A percentile compares a stretch with the other conserved stretches of the same genome.
These are phyloP conservation scores for Hemichromis elongatus DNA, from an alignment of 2,113 vertebrate species.

Conservation along the genomic window DNA sequence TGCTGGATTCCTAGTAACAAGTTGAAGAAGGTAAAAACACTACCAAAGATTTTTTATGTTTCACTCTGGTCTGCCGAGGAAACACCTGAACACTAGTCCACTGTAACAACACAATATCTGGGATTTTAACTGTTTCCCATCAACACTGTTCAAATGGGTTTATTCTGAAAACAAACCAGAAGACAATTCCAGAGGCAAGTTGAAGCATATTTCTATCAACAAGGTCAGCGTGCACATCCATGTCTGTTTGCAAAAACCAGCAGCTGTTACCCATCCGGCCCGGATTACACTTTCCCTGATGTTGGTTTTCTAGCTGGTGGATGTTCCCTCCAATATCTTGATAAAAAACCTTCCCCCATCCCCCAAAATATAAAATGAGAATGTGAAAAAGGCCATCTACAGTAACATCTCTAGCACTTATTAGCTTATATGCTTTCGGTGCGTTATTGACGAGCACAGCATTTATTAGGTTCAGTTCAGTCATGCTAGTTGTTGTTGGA, in stretches of 20 bases:
- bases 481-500: neutral
- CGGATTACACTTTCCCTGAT: neutral
- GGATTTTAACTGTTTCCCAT: neutral
- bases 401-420: neutral
- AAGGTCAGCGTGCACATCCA: neutral
- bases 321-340: neutral
- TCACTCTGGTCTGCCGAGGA: neutral
- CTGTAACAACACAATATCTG: too few relatives aligned
- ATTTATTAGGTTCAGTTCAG: neutral
- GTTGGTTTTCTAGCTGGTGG: neutral
- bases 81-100: too few relatives aligned
- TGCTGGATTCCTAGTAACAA: neutral
- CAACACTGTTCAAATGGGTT: neutral
- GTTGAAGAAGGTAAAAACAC: neutral
- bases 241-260: neutral
- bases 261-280: neutral
- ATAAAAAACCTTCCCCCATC: neutral
- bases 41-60: neutral
- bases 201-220: neutral
- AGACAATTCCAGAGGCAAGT: neutral
- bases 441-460: neutral
- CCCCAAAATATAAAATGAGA: neutral
- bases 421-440: neutral
- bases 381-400: neutral
- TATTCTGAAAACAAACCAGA: neutral